Evolutionary conservation across 2,797 vertebrate genomes (phyloP), one percentile per base, ranked within the genome.

Genomic region (Cygnus olor): DNA sequence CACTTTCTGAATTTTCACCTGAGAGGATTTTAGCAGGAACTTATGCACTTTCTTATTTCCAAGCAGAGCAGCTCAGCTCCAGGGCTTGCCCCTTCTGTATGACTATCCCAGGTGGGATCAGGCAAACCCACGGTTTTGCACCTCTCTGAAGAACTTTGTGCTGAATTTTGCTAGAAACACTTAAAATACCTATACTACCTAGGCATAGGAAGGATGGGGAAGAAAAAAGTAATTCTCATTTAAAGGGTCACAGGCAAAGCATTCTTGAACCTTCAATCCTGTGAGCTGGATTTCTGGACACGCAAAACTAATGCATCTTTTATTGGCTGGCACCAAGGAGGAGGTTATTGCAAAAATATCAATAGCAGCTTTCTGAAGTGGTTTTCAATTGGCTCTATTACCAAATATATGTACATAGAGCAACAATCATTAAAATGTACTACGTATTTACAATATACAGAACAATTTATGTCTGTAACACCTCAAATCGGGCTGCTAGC

Each of bases 241-340:
- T 96, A 82, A 96, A 90, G 92, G 88, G 92, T 91, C 96, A 95
- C 79, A 90, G 94, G 85, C 84, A 68, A 94, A 93, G 57, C 68
- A 54, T 89, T 92, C 85, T 91, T 94, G 57, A 76, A 94, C 95
- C 96, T 88, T 84, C 90, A 90, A 12, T 83, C 79, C 61, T 12
- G 15, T 28, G 40, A 73, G 92, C 63, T 73, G 81, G 9, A 28
- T 85, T 91, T 93, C 87, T 82, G 78, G 85, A 80, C 81, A 85
- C 86, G 56, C 88, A 80, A 72, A 81, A 89, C 76, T 79, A 95
- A 90, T 88, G 91, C 44, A 88, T 94, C 89, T 97, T 97, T 95
- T 90, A 94, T 90, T 18, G 45, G 51, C 66, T 34, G 54, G 77
- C 72, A 9, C 6, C 27, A 85, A 71, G 85, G 61, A 86, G 82